These are phyloP conservation scores for Cassiopea xamachana DNA, from an alignment of 30 jellyfish, hydroid and myxozoan genomes.

Conservation along the genomic window DNA sequence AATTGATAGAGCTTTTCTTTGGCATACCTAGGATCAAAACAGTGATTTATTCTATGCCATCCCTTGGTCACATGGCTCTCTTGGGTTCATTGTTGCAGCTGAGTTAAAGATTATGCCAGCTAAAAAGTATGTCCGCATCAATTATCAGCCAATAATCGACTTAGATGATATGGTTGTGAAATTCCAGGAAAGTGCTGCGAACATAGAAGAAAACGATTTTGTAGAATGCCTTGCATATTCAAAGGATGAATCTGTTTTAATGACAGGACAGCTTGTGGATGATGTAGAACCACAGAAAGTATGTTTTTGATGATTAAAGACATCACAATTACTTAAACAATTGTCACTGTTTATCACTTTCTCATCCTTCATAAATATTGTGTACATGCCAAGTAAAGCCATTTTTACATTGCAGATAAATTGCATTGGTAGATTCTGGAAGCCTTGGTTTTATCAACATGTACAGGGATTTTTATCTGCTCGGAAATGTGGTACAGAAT, in stretches of 20 bases:
- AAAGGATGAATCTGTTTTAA: constrained; percentile 42
- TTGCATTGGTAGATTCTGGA: constrained; percentile 55
- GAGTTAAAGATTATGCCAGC: constrained; percentile 70
- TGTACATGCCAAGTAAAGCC: too few relatives aligned
- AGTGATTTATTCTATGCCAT: constrained; percentile 58
- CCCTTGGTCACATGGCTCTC: constrained; percentile 81
- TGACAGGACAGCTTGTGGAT: constrained; percentile 55
- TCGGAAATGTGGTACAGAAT: constrained; percentile 27
- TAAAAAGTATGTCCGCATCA: constrained; percentile 46
- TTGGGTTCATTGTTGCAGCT: constrained; percentile 73
- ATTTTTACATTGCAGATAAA: constrained; percentile 16
- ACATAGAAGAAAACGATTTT: constrained; percentile 51
- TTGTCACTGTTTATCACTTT: too few relatives aligned
- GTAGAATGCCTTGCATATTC: constrained; percentile 71
- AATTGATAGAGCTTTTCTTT: too few relatives aligned
- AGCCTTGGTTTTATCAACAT: constrained; percentile 78
- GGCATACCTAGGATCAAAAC: constrained; percentile 27
- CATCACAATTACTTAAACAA: too few relatives aligned
- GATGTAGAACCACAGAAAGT: constrained; percentile 41
- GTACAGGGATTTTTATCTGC: constrained; percentile 26
- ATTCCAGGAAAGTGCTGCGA: constrained; percentile 14
- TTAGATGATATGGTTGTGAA: constrained; percentile 16
- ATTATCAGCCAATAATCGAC: constrained; percentile 31
- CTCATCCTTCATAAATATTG: too few relatives aligned
- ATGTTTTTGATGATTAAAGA: neutral